Conservation (phyloP, 1,140 invertebrate genomes). For the Coelopa frigida region DNA sequence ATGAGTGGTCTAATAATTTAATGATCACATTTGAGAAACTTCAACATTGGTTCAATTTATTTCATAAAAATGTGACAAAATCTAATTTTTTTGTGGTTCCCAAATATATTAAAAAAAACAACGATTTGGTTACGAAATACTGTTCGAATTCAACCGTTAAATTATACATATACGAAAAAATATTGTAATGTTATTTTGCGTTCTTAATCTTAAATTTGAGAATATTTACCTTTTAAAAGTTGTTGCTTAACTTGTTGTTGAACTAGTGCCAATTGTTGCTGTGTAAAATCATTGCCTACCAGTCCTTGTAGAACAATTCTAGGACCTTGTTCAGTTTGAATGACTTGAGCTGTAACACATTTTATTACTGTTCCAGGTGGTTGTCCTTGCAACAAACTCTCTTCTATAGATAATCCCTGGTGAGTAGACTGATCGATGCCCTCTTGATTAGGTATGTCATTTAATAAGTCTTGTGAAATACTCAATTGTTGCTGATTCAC, state of each 20-base stretch:
- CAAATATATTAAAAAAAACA: too few species aligned
- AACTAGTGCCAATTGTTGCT: constrained; percentile 68
- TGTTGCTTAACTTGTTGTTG: constrained; percentile 85
- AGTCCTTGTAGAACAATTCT: constrained; percentile 76
- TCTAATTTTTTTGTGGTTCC: too few species aligned
- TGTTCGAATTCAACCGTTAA: too few species aligned
- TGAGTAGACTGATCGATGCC: too few species aligned
- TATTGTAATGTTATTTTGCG: too few species aligned
- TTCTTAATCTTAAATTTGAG: background rate
- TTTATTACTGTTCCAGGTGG: constrained; percentile 80
- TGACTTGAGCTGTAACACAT: constrained; percentile 73
- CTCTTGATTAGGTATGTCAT: too few species aligned
- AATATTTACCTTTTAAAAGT: constrained; percentile 66
- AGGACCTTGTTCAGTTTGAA: constrained; percentile 73
- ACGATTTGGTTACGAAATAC: too few species aligned
- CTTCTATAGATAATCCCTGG: constrained; percentile 51
- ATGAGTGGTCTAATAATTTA: too few species aligned
- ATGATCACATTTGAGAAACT: too few species aligned
- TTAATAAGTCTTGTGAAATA: constrained; percentile 6
- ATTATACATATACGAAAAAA: too few species aligned
- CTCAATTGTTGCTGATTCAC: constrained; percentile 22
- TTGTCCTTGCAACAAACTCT: constrained; percentile 64
- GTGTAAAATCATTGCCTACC: constrained; percentile 71
- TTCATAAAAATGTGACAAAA: too few species aligned
- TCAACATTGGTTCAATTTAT: too few species aligned